Evolutionary conservation across 2,797 vertebrate species (phyloP).

Genomic region (Myotis pilosus): DNA sequence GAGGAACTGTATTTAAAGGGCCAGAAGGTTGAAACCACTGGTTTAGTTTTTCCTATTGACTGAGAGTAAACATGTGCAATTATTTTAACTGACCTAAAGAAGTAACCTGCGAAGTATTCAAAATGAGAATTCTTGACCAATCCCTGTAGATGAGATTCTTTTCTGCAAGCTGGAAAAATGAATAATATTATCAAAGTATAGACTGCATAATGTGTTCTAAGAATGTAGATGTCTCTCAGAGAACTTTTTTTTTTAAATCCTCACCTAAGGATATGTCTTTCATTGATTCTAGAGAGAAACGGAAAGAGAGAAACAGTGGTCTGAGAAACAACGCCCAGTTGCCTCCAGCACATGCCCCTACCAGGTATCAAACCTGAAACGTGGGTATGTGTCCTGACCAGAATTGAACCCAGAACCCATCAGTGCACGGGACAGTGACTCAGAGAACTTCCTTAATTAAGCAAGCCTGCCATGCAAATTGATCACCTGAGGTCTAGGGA

Average conservation of each 20-base stretch:
- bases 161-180: not conserved
- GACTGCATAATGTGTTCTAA: not conserved
- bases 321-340: not conserved
- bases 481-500: not conserved
- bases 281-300: not conserved
- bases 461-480: not conserved
- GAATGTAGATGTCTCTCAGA: slow-evolving; percentile 3
- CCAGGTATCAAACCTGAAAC: not conserved
- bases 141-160: not conserved
- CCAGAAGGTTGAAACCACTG: too few relatives aligned
- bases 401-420: not conserved
- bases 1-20: too few relatives aligned
- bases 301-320: not conserved
- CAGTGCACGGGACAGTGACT: not conserved
- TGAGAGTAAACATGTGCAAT: not conserved
- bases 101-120: not conserved
- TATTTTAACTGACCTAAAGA: slow-evolving; percentile 34
- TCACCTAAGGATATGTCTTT: not conserved
- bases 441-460: slow-evolving; percentile 19
- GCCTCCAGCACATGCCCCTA: not conserved
- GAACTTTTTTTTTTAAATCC: not conserved
- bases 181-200: slow-evolving; percentile 26
- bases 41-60: not conserved
- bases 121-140: not conserved
- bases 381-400: not conserved